phyloP scores from a whole-genome alignment of 1,140 invertebrate species.

The Pseudobourletiella spinata region DNA sequence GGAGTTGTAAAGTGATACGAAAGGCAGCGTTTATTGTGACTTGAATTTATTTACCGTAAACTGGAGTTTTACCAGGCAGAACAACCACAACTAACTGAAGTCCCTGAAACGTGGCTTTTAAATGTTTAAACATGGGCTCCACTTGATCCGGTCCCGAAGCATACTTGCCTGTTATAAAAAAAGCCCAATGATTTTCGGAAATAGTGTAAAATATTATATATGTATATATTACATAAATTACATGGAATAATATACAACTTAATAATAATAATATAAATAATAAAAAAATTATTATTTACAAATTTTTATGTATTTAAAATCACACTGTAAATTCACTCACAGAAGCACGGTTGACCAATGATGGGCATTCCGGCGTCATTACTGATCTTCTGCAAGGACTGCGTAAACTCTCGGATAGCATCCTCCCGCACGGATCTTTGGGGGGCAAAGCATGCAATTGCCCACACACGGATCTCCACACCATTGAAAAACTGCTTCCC shows the following conservation, averaged over 20 bases:
- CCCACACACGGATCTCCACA: conserved; percentile 98
- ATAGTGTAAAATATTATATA: no score
- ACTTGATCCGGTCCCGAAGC: conserved; percentile 98
- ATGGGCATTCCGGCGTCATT: conserved; percentile 99
- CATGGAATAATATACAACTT: no score
- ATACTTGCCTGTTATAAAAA: conserved; percentile 62
- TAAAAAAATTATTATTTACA: no score
- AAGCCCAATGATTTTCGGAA: no score
- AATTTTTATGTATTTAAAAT: no score
- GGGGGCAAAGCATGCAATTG: conserved; percentile 98
- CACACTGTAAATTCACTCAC: conserved; percentile 14
- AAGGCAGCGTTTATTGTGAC: no score
- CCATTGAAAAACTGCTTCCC: conserved; percentile 99
- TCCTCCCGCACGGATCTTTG: conserved; percentile 96
- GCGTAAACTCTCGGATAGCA: conserved; percentile 85
- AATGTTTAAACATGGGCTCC: conserved; percentile 98
- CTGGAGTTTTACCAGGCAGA: conserved; percentile 97
- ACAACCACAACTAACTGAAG: conserved; percentile 97
- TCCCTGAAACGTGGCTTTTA: conserved; percentile 91
- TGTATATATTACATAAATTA: no score
- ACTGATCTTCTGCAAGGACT: conserved; percentile 95
- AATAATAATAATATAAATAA: not conserved
- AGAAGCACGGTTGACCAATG: conserved; percentile 54
- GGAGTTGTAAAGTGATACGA: no score
- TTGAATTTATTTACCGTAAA: conserved; percentile 88